Base-by-base conservation (phyloP, 2,797 vertebrate species). In the Lagodon rhomboides region DNA sequence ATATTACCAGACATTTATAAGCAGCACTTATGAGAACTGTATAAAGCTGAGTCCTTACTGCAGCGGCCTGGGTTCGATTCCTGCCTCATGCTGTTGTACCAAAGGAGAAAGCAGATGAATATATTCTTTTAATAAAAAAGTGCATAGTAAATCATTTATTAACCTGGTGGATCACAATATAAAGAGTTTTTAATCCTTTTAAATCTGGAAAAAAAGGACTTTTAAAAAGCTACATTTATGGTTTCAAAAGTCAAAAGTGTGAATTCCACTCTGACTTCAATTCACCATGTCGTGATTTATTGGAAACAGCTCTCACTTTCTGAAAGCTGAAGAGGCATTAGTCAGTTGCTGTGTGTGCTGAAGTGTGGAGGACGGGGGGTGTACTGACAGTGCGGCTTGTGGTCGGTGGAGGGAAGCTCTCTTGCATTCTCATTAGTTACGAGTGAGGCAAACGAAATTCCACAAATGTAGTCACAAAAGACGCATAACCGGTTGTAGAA, bases 241-340 rank as follows among this genome's bases (percentile, higher is more conserved):
- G 3, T 38, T 54, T 59, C 8, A 16, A 60, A 62, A 43, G 17
- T 17, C 76, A 18, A 9, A 73, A 68, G 55, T 27, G 66, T 55
- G 73, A 73, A 62, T 70, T 89, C 66, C 68, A 22, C 56, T 46
- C 46, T 18, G 43, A 12, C 15, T 79, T 18, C 2, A 46, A 68
- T 46, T 53, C 38, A 54, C 44, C 38, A 25, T 56, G 79, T 82
- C 8, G 85, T 85, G 82, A 91, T 91, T 92, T 92, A 92, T 89
- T 85, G 84, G 74, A 93, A 92, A 90, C 41, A 0, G 77, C 43
- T 82, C 60, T 77, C 23, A 1, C 11, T 79, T 84, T 86, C 70
- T 83, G 79, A 77, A 80, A 91, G 77, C 25, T 50, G 67, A 70
- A 5, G 67, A 49, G 3, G 2, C 27, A 70, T 87, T 81, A 88